Conservation (phyloP, 2,888 invertebrate species). For the Coelopa pilipes region DNA sequence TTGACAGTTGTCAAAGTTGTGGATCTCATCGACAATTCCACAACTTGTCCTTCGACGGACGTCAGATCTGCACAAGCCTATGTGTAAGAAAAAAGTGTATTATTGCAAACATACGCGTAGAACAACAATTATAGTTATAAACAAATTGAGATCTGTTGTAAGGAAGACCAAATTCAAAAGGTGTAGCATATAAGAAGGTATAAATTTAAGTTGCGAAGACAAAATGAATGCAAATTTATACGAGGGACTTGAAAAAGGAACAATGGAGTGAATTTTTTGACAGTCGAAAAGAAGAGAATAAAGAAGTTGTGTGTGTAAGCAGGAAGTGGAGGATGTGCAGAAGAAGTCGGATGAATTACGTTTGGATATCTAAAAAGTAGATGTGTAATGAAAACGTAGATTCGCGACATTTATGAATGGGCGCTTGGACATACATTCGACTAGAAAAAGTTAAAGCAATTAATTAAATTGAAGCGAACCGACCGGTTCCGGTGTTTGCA, state of each 20-base stretch:
- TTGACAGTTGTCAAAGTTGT: no score
- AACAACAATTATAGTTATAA: slow-evolving; percentile 13
- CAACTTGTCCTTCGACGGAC: no score
- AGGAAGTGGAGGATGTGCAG: slow-evolving; percentile 1
- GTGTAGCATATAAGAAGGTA: neutral
- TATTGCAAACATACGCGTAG: slow-evolving; percentile 13
- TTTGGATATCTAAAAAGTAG: slow-evolving; percentile 10
- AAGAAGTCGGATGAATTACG: neutral
- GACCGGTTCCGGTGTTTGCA: slow-evolving; percentile 37
- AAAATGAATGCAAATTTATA: slow-evolving; percentile 14
- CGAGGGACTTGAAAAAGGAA: neutral
- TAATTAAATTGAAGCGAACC: slow-evolving; percentile 2
- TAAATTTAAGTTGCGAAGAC: neutral
- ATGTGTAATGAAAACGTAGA: slow-evolving; percentile 20
- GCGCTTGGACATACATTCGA: neutral
- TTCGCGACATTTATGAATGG: neutral
- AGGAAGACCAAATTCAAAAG: neutral
- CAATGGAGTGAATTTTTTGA: slow-evolving; percentile 12
- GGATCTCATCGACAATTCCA: no score
- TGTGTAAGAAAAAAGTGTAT: slow-evolving; percentile 9
- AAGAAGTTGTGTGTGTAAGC: neutral
- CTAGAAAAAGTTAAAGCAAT: neutral
- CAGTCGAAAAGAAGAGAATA: slow-evolving; percentile 17
- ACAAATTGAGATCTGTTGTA: slow-evolving; percentile 1
- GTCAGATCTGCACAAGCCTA: no score